phyloP scores from a whole-genome alignment of 1,140 invertebrate genomes.

The Neotoxoptera formosana region DNA sequence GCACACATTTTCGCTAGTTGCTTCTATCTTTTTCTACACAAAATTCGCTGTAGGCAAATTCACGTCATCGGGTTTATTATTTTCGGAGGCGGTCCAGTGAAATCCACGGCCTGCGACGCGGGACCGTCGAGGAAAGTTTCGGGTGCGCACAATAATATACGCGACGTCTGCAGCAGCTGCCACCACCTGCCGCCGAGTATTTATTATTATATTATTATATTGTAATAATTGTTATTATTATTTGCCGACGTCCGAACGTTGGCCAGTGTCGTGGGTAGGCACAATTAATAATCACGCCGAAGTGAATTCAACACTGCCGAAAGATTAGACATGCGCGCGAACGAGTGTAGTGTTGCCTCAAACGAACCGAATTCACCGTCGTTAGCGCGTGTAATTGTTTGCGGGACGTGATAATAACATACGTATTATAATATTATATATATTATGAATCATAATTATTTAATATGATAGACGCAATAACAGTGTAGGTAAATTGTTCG shows the following conservation, averaged over 20 bases:
- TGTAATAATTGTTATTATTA: background rate
- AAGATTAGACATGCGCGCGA: background rate
- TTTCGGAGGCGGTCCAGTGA: background rate
- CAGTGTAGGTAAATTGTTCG: background rate
- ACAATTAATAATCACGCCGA: background rate
- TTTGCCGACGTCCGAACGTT: background rate
- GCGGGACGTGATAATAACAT: background rate
- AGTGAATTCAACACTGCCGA: background rate
- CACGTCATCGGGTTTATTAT: background rate
- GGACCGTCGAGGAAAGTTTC: background rate
- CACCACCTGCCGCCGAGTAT: background rate
- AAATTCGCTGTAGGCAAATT: background rate
- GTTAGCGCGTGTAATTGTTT: background rate
- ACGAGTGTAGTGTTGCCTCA: background rate
- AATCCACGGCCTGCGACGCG: background rate
- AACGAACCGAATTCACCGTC: background rate
- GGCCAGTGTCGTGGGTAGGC: background rate
- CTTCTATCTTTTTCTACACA: background rate
- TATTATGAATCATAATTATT: background rate
- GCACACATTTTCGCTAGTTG: no score
- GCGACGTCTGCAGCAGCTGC: background rate
- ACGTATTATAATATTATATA: background rate
- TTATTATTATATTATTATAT: no score
- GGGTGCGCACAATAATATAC: background rate
- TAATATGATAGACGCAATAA: background rate